These are phyloP conservation scores for Chlorodrepanis virens DNA, from an alignment of 2,113 vertebrate genomes.

Conservation along the genomic window DNA sequence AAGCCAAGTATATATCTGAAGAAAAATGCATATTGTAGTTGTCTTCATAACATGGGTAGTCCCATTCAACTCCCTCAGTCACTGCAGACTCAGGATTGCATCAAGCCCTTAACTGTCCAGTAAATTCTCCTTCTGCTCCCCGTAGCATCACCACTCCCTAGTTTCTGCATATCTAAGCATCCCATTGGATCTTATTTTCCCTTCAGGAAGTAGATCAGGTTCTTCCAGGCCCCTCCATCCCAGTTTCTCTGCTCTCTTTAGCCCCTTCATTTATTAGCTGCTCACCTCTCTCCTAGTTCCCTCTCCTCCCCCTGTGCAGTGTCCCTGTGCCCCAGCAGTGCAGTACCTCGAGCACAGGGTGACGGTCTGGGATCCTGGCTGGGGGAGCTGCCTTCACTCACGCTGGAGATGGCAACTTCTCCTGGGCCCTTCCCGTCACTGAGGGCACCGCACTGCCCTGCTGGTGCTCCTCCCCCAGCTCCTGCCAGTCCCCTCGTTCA, in stretches of 20 bases:
- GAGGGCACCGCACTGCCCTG: background rate
- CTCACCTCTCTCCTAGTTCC: background rate
- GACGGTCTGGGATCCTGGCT: background rate
- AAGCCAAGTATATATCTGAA: background rate
- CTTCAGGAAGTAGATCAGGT: background rate
- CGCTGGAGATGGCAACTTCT: background rate
- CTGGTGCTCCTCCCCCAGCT: constrained; percentile 8
- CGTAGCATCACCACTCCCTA: background rate
- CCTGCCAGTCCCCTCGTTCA: background rate
- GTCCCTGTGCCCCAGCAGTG: background rate
- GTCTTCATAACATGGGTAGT: background rate
- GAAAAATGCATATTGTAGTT: background rate
- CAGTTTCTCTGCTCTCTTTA: background rate
- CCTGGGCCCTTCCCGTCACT: background rate
- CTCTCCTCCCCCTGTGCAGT: background rate
- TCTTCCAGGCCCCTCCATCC: background rate
- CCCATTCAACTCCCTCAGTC: background rate
- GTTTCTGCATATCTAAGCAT: background rate
- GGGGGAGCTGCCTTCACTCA: background rate
- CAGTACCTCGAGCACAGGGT: background rate
- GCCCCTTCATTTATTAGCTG: background rate
- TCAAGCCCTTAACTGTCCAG: background rate
- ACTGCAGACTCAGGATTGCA: background rate
- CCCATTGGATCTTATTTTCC: background rate
- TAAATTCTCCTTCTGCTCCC: background rate